phyloP scores from a whole-genome alignment of 2,797 vertebrate species.

The Microchirus variegatus region DNA sequence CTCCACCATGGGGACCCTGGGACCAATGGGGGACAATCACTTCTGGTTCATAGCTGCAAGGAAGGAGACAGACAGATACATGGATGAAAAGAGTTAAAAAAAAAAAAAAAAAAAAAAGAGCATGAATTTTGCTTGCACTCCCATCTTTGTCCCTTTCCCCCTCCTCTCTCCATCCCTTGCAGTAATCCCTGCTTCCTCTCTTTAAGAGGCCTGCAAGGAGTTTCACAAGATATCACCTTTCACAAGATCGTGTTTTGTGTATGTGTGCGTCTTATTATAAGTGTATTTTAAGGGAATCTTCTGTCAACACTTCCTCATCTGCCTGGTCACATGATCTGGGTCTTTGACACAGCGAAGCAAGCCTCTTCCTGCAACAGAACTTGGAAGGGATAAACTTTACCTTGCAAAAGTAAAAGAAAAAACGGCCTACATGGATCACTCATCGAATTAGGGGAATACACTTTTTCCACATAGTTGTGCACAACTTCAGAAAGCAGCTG shows the following conservation, averaged over 20 bases:
- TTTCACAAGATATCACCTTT: conserved; percentile 80
- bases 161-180: conserved; percentile 17
- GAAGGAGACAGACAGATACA: conserved; percentile 63
- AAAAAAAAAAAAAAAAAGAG: conserved; percentile 45
- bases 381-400: conserved; percentile 36
- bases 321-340: conserved; percentile 77
- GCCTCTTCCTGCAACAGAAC: conserved; percentile 42
- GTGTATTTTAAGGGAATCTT: conserved; percentile 57
- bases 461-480: too few relatives aligned
- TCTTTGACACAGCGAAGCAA: conserved; percentile 55
- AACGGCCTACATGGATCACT: conserved; percentile 16
- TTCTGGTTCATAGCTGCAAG: conserved; percentile 76
- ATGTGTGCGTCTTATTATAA: conserved; percentile 48
- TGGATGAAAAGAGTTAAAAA: conserved; percentile 36
- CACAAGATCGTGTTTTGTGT: conserved; percentile 53
- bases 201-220: conserved; percentile 49
- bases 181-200: conserved; percentile 57
- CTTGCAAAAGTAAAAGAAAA: background rate
- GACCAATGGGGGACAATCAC: conserved; percentile 78
- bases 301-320: conserved; percentile 84
- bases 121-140: conserved; percentile 49
- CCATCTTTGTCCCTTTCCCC: conserved; percentile 19
- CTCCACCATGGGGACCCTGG: conserved; percentile 76
- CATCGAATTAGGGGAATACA: background rate
- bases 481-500: background rate